Percentiles rank a stretch among this genome's conserved stretches.
phyloP scores from a whole-genome alignment of 2,113 vertebrate species.

The Grammomys dolichurus region DNA sequence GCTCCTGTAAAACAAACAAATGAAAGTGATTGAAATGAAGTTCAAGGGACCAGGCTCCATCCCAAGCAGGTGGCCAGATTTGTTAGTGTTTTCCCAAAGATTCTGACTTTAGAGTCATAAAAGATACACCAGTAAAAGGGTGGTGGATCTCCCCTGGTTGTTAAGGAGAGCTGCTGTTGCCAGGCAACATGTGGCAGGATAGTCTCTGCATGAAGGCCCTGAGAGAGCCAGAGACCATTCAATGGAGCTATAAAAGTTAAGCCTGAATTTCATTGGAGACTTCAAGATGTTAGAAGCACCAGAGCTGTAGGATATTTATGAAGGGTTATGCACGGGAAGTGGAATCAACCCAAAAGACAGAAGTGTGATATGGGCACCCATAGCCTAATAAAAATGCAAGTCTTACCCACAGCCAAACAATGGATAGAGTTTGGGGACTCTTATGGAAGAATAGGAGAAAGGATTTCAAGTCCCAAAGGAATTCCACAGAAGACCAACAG shows the following conservation, averaged over 20 bases:
- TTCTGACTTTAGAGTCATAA: neutral
- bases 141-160: neutral
- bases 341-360: neutral
- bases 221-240: neutral
- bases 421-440: too few species aligned
- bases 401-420: too few species aligned
- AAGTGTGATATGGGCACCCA: neutral
- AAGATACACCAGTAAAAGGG: neutral
- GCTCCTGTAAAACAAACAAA: neutral
- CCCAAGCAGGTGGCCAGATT: neutral
- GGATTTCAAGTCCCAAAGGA: too few species aligned
- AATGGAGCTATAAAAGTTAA: neutral
- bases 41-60: neutral
- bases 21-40: neutral
- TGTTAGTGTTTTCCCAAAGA: neutral
- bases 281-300: neutral
- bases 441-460: too few species aligned
- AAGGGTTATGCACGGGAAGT: neutral
- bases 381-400: neutral
- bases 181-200: neutral
- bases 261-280: neutral
- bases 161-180: neutral
- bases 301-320: neutral
- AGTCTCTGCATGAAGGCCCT: neutral
- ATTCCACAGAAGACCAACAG: too few species aligned